Evolutionary conservation across 53 echinoderm and acorn worm genomes (phyloP).

Genomic region (Henricia sp.): DNA sequence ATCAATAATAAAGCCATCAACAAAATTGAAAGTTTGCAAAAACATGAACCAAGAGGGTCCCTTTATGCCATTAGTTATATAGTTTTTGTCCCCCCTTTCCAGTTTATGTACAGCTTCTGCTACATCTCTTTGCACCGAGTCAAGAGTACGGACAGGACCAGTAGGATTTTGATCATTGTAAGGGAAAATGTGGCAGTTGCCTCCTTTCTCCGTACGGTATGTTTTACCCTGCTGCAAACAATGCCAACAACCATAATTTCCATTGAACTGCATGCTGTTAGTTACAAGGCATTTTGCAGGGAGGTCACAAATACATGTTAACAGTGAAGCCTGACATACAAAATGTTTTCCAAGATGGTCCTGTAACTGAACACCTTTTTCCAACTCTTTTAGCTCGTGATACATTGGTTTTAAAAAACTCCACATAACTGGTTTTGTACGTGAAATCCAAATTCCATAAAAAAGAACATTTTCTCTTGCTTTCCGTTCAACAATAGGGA

Average conservation of each 20-base stretch:
- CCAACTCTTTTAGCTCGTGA: not conserved
- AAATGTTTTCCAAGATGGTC: not conserved
- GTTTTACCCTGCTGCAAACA: slow-evolving; percentile 44
- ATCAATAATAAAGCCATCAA: slow-evolving; percentile 62
- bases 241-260: slow-evolving; percentile 23
- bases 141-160: slow-evolving; percentile 36
- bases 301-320: slow-evolving; percentile 64
- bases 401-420: slow-evolving; percentile 10
- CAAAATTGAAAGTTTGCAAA: slow-evolving; percentile 30
- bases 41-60: slow-evolving; percentile 59
- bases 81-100: too few relatives aligned
- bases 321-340: slow-evolving; percentile 15
- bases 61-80: slow-evolving; percentile 53
- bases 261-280: slow-evolving; percentile 35
- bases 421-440: slow-evolving; percentile 1
- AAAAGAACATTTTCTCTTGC: slow-evolving; percentile 46
- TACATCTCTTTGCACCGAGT: slow-evolving; percentile 20
- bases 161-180: slow-evolving; percentile 1
- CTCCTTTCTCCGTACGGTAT: slow-evolving; percentile 33
- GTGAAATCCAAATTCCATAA: slow-evolving; percentile 46
- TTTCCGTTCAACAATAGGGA: slow-evolving; percentile 25
- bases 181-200: slow-evolving; percentile 24
- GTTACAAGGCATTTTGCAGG: slow-evolving; percentile 37
- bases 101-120: not conserved
- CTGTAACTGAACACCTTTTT: slow-evolving; percentile 34